Conservation (phyloP, 2,113 vertebrate genomes). For the Microtus richardsoni region DNA sequence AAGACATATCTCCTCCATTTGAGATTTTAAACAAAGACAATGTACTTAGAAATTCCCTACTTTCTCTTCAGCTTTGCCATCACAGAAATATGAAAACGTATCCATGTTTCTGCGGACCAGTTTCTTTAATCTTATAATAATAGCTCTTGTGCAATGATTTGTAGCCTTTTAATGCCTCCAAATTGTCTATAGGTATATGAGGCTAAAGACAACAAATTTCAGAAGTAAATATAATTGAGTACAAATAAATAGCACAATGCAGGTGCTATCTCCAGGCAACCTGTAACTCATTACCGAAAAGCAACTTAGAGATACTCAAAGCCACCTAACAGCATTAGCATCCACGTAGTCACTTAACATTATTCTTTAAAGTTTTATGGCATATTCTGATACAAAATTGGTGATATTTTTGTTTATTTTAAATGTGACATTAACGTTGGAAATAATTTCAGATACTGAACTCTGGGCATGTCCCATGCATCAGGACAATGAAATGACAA, state of each 20-base stretch:
- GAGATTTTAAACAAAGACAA: conserved; percentile 9
- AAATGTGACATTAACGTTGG: conserved; percentile 19
- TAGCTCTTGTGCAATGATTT: not conserved
- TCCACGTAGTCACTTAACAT: not conserved
- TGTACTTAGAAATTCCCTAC: not conserved
- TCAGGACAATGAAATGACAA: not conserved
- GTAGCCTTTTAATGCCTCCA: not conserved
- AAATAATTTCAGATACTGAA: conserved; percentile 6
- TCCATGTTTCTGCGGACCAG: not conserved
- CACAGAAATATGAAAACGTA: not conserved
- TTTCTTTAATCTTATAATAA: not conserved
- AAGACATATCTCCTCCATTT: not conserved
- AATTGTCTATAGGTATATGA: not conserved
- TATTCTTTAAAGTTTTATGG: conserved; percentile 21
- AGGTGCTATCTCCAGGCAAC: not conserved
- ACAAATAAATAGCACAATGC: not conserved
- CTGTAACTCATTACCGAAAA: conserved; percentile 6
- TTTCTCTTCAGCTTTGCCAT: not conserved
- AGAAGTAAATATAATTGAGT: conserved; percentile 17
- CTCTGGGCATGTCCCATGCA: not conserved
- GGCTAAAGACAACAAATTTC: not conserved
- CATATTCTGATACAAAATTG: conserved; percentile 53
- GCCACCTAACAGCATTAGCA: not conserved
- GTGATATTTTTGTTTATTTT: conserved; percentile 34
- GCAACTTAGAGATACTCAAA: not conserved